Base-by-base conservation (phyloP, 2,113 vertebrate genomes). In the Ptilonorhynchus violaceus region DNA sequence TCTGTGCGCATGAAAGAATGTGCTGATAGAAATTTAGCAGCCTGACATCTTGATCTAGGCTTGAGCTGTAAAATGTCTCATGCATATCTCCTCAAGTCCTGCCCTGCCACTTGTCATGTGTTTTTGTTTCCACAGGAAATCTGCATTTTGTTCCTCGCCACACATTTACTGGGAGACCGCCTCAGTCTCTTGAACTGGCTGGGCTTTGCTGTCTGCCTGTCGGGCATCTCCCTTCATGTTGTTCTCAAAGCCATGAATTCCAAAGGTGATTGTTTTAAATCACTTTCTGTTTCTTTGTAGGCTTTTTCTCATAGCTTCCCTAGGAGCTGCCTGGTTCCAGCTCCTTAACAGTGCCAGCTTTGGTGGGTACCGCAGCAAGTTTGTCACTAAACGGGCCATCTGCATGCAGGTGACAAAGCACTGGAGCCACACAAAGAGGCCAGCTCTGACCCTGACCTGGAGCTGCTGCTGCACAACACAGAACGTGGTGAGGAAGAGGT, bases 121-220 rank as follows among this genome's bases (percentile, higher is more conserved):
- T 85, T 83, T 81, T 82, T 82, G 53, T 77, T 50, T 94, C 80
- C 87, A 27, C 92, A 99, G 99, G 99, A 99, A 95, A 98, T 99
- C 79, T 99, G 99, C 77, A 99, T 98, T 69, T 96, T 99, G 90
- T 93, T 99, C 76, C 94, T 99, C 41, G 99, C 99, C 8, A 98
- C 98, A 7, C 95, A 83, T 81, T 91, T 99, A 82, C 97, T 99
- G 97, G 99, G 99, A 30, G 99, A 99, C 72, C 97, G 73, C 85
- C 98, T 99, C 97, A 99, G 95, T 63, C 33, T 89, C 5, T 49
- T 99, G 14, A 99, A 99, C 97, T 99, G 99, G 99, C 94, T 99
- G 92, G 99, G 99, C 77, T 99, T 99, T 24, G 98, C 89, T 21
- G 97, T 99, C 58, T 99, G 99, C 96, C 97, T 99, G 27, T 98